phyloP scores from a whole-genome alignment of 1,140 invertebrate genomes.

The Aphis gossypii region DNA sequence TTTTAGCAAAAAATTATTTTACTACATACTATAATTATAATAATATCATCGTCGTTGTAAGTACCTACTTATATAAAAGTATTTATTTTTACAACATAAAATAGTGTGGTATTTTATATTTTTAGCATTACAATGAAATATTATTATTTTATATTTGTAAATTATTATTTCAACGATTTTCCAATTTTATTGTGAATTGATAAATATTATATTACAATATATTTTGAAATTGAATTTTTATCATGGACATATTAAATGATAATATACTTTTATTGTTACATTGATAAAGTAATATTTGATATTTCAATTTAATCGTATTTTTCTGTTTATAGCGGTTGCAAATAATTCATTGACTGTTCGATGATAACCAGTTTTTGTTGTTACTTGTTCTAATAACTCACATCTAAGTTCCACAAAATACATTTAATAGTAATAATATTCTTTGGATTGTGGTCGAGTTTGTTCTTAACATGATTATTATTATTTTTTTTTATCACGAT shows the following conservation, averaged over 20 bases:
- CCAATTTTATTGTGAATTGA: not conserved
- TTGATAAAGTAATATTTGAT: not conserved
- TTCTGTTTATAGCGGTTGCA: not conserved
- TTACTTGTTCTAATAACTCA: conserved; percentile 8
- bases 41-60: not conserved
- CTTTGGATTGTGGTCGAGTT: not conserved
- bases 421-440: not conserved
- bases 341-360: not conserved
- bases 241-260: not conserved
- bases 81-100: not conserved
- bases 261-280: not conserved
- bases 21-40: not conserved
- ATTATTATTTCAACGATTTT: not conserved
- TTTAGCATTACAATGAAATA: not conserved
- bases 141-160: not conserved
- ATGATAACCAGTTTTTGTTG: conserved; percentile 31
- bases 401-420: not conserved
- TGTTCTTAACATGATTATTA: conserved; percentile 9
- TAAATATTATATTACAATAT: not conserved
- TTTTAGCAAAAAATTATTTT: not conserved
- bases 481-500: not conserved
- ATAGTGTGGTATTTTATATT: not conserved
- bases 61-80: too few relatives aligned
- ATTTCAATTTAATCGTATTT: not conserved
- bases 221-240: not conserved